phyloP scores from a whole-genome alignment of 2,797 vertebrate species.

The Propithecus perrieri region DNA sequence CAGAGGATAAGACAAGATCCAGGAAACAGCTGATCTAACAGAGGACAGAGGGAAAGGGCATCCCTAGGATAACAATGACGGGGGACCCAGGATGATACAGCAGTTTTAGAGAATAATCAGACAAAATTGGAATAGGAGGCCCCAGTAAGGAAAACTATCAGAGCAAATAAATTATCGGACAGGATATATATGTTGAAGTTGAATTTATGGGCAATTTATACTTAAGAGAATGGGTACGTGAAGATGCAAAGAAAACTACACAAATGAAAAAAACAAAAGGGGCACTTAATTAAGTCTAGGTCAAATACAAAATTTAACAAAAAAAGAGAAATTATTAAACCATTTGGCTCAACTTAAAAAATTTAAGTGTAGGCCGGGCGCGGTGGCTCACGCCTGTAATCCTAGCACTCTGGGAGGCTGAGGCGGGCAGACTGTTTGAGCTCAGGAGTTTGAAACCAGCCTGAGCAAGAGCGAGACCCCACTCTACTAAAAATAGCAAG shows the following conservation, averaged over 20 bases:
- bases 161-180: neutral
- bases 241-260: neutral
- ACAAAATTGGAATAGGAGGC: neutral
- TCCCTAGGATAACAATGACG: neutral
- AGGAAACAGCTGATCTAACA: neutral
- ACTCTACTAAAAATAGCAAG: no score
- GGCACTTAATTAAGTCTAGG: neutral
- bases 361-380: neutral
- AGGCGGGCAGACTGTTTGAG: no score
- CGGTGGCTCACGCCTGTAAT: no score
- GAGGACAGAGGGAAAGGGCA: neutral
- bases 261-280: neutral
- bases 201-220: neutral
- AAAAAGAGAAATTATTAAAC: neutral
- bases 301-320: neutral
- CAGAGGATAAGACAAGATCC: neutral
- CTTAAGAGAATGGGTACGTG: neutral
- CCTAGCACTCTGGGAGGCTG: no score
- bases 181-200: neutral
- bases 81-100: neutral
- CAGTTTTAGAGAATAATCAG: neutral
- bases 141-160: neutral
- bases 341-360: neutral
- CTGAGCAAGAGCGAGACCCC: no score
- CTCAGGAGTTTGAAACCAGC: no score